These are phyloP conservation scores for Mylabris sibirica DNA, from an alignment of 2,888 invertebrate genomes.

Conservation along the genomic window DNA sequence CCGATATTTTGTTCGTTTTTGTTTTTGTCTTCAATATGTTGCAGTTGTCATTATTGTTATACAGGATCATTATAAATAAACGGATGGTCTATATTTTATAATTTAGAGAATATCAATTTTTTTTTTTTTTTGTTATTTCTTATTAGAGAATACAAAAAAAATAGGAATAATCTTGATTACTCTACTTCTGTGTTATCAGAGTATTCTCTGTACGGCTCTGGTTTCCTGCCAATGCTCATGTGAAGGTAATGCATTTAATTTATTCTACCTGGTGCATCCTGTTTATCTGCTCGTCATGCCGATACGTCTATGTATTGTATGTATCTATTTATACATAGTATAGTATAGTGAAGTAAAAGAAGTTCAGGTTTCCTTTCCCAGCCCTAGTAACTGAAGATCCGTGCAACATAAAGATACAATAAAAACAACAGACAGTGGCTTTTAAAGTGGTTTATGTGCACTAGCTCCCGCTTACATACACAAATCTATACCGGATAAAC, in stretches of 20 bases:
- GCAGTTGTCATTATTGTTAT: neutral
- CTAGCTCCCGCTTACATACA: neutral
- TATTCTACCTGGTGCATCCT: conserved; percentile 30
- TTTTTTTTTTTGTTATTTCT: neutral
- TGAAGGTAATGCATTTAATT: conserved; percentile 30
- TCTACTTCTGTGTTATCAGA: neutral
- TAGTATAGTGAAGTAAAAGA: conserved; percentile 15
- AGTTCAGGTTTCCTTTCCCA: conserved; percentile 30
- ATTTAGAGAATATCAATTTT: neutral
- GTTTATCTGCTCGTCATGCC: conserved; percentile 31
- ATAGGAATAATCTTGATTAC: neutral
- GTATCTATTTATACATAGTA: neutral
- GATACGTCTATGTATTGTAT: neutral
- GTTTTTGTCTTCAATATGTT: neutral
- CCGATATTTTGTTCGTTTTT: neutral
- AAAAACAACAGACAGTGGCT: conserved; percentile 10
- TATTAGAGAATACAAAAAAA: neutral
- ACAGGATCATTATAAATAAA: neutral
- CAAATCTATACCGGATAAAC: conserved; percentile 6
- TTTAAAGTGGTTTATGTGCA: conserved; percentile 11
- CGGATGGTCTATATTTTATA: neutral
- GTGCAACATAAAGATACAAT: conserved; percentile 6
- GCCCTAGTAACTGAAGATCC: conserved; percentile 13
- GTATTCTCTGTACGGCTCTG: conserved; percentile 3
- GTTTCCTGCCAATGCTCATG: conserved; percentile 25